Evolutionary conservation across 2,888 invertebrate species (phyloP), one percentile per base, ranked within the genome.

Genomic region (Ichneumoninae sp.): DNA sequence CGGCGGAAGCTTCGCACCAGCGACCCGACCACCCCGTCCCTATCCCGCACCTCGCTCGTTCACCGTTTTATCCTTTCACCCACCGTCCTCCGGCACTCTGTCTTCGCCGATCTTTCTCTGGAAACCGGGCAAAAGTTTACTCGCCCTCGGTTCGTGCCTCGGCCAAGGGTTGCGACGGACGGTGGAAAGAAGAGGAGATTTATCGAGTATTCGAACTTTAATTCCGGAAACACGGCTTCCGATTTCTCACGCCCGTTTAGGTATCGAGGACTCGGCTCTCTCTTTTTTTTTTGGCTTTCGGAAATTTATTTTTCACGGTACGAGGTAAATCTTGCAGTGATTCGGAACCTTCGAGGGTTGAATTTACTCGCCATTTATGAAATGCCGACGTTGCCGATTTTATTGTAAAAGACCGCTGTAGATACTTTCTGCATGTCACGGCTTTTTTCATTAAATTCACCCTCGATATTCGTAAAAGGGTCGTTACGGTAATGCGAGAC

Each of bases 171-270:
- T 3, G 3, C 44, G 44, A 10, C 44, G 44, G 4, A 16, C 44
- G 44, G 44, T 4, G n/a, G 47, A 69, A 30, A 52, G 36, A 63
- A 30, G 50, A 22, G 30, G 69, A 70, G 66, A 85, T 75, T 81
- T 81, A 85, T 85, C 54, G 69, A 66, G 50, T 40, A 73, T 73
- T 60, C 69, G 73, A 78, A 84, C 69, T 78, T 78, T 85, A 70
- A 85, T 85, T 74, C 50, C 75, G 30, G 10, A 54, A 65, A 54
- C 19, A 8, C 63, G 44, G 22, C 60, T 77, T 60, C 44, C 54
- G 57, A 77, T 77, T 30, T 60, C 60, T 36, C 50, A 52, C n/a
- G 22, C 63, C 68, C 26, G 52, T 4, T 60, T 65, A 78, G 54
- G 40, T 33, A 63, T 47, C 40, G 40, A 19, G 19, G 70, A 63